Conservation (phyloP, 1,140 invertebrate species). For the Drosophila oshimai region DNA sequence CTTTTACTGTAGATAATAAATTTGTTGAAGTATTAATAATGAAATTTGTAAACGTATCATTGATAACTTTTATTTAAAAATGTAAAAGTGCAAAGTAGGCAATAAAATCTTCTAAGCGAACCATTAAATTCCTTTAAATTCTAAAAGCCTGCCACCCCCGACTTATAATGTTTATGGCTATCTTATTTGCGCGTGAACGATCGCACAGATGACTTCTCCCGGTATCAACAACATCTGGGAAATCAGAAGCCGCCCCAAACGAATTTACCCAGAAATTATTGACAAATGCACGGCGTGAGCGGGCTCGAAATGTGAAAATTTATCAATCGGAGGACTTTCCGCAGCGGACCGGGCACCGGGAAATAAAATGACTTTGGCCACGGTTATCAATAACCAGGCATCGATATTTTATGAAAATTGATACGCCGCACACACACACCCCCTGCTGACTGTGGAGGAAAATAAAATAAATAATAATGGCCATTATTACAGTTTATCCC, state of each 20-base stretch:
- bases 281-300: constrained; percentile 39
- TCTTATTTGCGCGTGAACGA: constrained; percentile 13
- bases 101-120: neutral
- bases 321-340: constrained; percentile 44
- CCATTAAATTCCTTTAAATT: neutral
- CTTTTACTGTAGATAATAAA: neutral
- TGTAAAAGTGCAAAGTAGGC: neutral
- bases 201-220: constrained; percentile 23
- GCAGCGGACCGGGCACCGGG: constrained; percentile 8
- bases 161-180: constrained; percentile 14
- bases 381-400: constrained; percentile 76
- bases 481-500: constrained; percentile 76
- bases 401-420: constrained; percentile 81
- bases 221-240: neutral
- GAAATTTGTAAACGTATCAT: neutral
- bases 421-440: constrained; percentile 52
- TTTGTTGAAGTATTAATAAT: neutral
- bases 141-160: neutral
- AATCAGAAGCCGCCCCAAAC: neutral
- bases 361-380: constrained; percentile 75
- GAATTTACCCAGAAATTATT: neutral
- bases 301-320: constrained; percentile 53
- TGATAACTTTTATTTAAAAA: constrained; percentile 1
- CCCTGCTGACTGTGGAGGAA: constrained; percentile 20
- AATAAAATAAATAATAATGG: constrained; percentile 79